These are phyloP conservation scores for Etheostoma spectabile DNA, from an alignment of 2,113 vertebrate genomes.

Conservation along the genomic window DNA sequence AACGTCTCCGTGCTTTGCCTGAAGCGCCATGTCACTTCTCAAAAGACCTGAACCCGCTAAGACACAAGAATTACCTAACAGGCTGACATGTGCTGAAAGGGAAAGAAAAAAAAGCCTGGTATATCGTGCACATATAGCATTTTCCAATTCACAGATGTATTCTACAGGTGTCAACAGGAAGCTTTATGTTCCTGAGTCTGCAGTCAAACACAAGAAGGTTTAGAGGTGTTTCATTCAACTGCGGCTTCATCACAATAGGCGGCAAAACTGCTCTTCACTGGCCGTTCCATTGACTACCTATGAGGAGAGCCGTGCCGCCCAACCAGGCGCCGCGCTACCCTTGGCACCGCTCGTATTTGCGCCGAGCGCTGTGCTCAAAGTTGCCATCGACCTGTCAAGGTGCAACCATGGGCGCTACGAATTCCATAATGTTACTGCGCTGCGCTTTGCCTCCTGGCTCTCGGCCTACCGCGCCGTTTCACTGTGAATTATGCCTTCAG, in stretches of 20 bases:
- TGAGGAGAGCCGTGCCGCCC: too few relatives aligned
- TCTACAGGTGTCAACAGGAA: slow-evolving; percentile 29
- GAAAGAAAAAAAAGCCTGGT: neutral
- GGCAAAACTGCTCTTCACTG: too few relatives aligned
- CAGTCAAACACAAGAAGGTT: slow-evolving; percentile 13
- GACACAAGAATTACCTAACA: slow-evolving; percentile 47
- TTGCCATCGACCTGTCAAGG: too few relatives aligned
- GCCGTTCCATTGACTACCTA: too few relatives aligned
- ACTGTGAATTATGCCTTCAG: neutral
- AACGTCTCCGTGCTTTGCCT: slow-evolving; percentile 62
- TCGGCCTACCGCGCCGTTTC: too few relatives aligned
- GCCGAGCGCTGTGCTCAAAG: too few relatives aligned
- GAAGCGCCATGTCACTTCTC: slow-evolving; percentile 68
- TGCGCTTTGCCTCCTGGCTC: too few relatives aligned
- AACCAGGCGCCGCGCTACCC: too few relatives aligned
- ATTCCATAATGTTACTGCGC: too few relatives aligned
- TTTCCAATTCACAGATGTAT: slow-evolving; percentile 31
- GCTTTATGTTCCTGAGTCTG: slow-evolving; percentile 20
- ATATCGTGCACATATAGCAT: slow-evolving; percentile 51
- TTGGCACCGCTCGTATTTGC: too few relatives aligned
- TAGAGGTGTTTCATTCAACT: slow-evolving; percentile 29
- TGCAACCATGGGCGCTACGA: too few relatives aligned
- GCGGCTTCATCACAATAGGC: neutral
- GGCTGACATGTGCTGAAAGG: slow-evolving; percentile 41
- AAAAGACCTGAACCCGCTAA: slow-evolving; percentile 57